Evolutionary conservation across 2,797 vertebrate species (phyloP), one percentile per base, ranked within the genome.

Genomic region (Alca torda): DNA sequence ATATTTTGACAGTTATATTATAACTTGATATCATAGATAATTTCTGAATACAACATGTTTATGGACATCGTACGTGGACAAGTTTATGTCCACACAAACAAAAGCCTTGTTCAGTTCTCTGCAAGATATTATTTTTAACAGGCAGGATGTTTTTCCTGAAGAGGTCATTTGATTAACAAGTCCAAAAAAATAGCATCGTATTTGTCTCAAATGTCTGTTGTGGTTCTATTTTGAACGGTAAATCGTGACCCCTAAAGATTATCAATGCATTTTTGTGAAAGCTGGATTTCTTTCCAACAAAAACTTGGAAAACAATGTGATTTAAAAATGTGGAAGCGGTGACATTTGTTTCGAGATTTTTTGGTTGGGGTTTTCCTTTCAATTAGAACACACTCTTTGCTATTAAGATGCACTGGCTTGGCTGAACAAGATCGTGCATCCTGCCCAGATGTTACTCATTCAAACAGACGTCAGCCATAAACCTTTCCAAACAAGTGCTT

Each of bases 401-500:
- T 79, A 77, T 87, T 65, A 94, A 91, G 91, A 78, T 83, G 72
- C 85, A n/a, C 64, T 77, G 60, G 21, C 79, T 94, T 67, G 60
- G 51, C 59, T 39, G 64, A 79, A 86, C 33, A 93, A 77, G 67
- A 69, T 61, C 16, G 50, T 69, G 72, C 63, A 54, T 63, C 33
- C 14, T 95, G 72, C 74, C 81, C 85, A 86, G 94, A 79, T 76
- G 74, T 96, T 88, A 2, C 80, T 90, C 63, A 69, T 87, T 92
- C 86, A 89, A 84, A 80, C 26, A 95, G 89, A 76, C 72, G 0
- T 87, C 85, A 81, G 78, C 68, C 91, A 92, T 90, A 87, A 90
- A 86, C 88, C 85, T 95, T 97, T 92, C 90, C 84, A 89, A 96
- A 92, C 89, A 97, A 97, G 84, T 41, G 80, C 78, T 95, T 94